Conservation (phyloP, 2,113 vertebrate genomes). For the Dasyurus viverrinus region DNA sequence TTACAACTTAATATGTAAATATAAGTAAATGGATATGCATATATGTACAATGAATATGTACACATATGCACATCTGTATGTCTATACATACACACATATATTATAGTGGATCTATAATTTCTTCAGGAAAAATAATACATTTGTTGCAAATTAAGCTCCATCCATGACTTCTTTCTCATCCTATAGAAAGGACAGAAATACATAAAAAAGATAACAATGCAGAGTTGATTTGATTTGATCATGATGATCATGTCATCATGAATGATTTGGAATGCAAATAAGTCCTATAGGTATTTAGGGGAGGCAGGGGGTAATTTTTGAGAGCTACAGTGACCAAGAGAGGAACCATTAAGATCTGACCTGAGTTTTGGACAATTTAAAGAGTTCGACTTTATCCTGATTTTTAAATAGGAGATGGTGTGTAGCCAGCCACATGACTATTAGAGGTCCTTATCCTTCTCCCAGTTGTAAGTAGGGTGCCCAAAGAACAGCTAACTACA, state of each 20-base stretch:
- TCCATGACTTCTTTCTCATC: not conserved
- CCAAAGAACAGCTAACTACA: not conserved
- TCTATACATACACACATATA: not conserved
- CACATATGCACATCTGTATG: not conserved
- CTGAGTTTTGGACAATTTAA: not conserved
- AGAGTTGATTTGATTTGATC: not conserved
- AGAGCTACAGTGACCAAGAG: not conserved
- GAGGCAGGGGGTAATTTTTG: not conserved
- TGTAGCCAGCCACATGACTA: not conserved
- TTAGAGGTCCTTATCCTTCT: not conserved
- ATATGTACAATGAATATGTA: not conserved
- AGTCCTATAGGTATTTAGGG: not conserved
- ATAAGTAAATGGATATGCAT: not conserved
- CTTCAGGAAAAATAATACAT: not conserved
- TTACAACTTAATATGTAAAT: not conserved
- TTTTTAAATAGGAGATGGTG: not conserved
- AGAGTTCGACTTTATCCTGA: not conserved
- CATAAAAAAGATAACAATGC: not conserved
- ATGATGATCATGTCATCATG: too few relatives aligned
- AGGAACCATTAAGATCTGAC: not conserved
- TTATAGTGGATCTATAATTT: not conserved
- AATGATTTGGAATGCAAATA: too few relatives aligned
- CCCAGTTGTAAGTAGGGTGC: not conserved
- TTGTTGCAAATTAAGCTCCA: not conserved
- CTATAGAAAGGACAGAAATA: not conserved